Conservation (phyloP, 2,797 vertebrate genomes). For the Clamator glandarius region DNA sequence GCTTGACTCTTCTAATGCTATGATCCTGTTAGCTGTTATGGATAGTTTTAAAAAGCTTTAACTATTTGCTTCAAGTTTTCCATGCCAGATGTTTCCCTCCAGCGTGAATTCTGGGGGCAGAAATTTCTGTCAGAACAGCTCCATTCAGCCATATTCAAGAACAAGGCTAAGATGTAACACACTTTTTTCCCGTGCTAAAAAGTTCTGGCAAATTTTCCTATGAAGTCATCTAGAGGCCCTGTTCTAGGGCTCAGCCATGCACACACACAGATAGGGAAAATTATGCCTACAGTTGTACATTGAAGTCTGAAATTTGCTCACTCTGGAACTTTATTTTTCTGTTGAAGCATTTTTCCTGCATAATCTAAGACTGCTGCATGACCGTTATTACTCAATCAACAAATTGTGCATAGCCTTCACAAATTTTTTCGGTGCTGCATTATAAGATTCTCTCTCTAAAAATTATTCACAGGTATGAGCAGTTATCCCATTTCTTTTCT, state of each 20-base stretch:
- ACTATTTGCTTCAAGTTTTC: conserved; percentile 21
- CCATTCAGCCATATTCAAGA: not conserved
- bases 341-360: not conserved
- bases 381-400: not conserved
- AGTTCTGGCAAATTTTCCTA: not conserved
- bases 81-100: not conserved
- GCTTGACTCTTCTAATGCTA: not conserved
- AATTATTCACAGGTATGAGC: not conserved
- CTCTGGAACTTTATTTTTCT: not conserved
- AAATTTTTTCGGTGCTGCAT: not conserved
- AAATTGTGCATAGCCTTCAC: not conserved
- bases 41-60: not conserved
- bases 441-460: not conserved
- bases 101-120: not conserved
- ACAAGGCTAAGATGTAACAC: not conserved
- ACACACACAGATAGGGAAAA: no score
- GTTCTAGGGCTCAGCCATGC: not conserved
- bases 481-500: not conserved
- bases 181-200: not conserved
- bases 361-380: not conserved
- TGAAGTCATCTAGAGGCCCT: not conserved
- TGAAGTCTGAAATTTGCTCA: not conserved
- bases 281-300: not conserved
- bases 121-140: not conserved
- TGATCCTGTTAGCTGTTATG: conserved; percentile 7